Evolutionary conservation across 2,113 vertebrate species (phyloP).

Genomic region (Megaceryle torquata): DNA sequence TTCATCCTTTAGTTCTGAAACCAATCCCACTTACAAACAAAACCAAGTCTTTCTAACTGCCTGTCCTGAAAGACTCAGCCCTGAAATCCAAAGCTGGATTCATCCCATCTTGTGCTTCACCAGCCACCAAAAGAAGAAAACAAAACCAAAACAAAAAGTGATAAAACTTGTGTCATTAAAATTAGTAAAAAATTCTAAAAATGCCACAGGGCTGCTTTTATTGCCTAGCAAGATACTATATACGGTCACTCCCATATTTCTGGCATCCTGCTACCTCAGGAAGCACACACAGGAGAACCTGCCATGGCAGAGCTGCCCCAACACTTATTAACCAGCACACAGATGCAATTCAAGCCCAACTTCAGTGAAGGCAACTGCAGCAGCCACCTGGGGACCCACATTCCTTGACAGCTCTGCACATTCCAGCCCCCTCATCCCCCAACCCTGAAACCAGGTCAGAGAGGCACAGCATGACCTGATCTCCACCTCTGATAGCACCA

Average conservation of each 20-base stretch:
- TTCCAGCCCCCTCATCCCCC: slow-evolving; percentile 6
- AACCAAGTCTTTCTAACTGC: not conserved
- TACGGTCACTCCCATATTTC: not conserved
- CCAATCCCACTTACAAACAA: not conserved
- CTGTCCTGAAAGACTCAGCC: not conserved
- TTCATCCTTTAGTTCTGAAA: slow-evolving; percentile 12
- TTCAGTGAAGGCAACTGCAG: not conserved
- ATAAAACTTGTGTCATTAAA: not conserved
- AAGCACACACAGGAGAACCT: not conserved
- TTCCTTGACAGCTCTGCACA: slow-evolving; percentile 35
- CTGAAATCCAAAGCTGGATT: not conserved
- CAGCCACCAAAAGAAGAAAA: not conserved
- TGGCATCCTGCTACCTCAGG: not conserved
- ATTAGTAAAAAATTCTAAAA: not conserved
- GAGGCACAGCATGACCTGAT: slow-evolving; percentile 48
- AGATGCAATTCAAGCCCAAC: not conserved
- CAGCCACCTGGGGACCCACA: slow-evolving; percentile 27
- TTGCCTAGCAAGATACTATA: not conserved
- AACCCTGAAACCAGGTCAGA: not conserved
- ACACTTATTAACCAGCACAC: slow-evolving; percentile 11
- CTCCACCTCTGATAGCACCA: slow-evolving; percentile 47
- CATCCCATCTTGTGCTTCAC: not conserved
- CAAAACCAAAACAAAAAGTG: not conserved
- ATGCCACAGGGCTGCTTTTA: not conserved
- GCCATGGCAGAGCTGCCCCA: not conserved